Percentiles rank a stretch among this genome's conserved stretches.
Conservation (phyloP, 2,888 invertebrate species). For the Drosophila siamana region DNA sequence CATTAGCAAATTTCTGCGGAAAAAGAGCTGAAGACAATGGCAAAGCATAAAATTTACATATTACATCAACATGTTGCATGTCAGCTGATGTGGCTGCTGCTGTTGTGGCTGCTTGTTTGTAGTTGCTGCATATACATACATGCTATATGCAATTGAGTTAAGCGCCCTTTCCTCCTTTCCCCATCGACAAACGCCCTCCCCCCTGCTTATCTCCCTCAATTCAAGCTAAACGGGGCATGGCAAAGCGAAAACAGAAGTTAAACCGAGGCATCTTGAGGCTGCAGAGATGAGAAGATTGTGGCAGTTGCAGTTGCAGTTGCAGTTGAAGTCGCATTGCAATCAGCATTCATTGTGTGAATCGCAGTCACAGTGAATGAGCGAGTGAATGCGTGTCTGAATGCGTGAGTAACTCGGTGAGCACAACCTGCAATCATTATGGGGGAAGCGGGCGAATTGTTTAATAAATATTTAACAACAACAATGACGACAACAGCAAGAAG, state of each 20-base stretch:
- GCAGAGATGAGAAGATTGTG: conserved; percentile 27
- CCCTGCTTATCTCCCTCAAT: background rate
- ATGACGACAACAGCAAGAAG: background rate
- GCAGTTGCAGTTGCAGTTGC: background rate
- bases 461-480: conserved; percentile 46
- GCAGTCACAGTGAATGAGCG: conserved; percentile 17
- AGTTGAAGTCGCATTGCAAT: conserved; percentile 47
- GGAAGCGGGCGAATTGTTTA: conserved; percentile 19
- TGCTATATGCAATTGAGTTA: conserved; percentile 71
- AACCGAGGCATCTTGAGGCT: conserved; percentile 3
- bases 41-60: conserved; percentile 72
- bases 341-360: conserved; percentile 50
- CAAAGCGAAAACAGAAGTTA: conserved; percentile 21
- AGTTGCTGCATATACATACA: conserved; percentile 61
- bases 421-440: conserved; percentile 45
- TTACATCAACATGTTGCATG: conserved; percentile 81
- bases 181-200: background rate
- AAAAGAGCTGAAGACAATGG: conserved; percentile 62
- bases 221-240: conserved; percentile 68
- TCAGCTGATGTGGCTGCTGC: conserved; percentile 34
- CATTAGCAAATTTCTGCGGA: conserved; percentile 61
- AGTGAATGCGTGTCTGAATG: conserved; percentile 32
- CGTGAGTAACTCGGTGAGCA: conserved; percentile 55
- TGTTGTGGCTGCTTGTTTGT: too few relatives aligned
- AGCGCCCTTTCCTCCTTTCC: conserved; percentile 49